Base-by-base conservation (phyloP, 2,888 invertebrate genomes). In the Erebia epiphron region DNA sequence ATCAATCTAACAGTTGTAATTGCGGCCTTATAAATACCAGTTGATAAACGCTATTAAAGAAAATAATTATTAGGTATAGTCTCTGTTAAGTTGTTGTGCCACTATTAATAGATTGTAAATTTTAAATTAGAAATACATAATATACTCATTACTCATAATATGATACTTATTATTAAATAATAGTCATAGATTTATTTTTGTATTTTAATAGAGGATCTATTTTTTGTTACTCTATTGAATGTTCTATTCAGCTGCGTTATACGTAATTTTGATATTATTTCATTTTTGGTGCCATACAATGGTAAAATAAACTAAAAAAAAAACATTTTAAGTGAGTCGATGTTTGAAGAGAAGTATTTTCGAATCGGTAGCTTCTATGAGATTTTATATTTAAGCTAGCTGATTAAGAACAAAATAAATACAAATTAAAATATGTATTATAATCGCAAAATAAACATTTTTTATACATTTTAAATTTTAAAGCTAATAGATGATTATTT, bases 211-310 rank as follows among this genome's bases (percentile, higher is more conserved):
- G 52, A 41, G 11, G 16, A 54, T 54, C n/a, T 64, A 64, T 54
- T 52, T 56, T 54, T 64, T 54, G 54, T 52, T 54, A 18, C 41
- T 64, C 26, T 54, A 41, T 56, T 11, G 11, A 57, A 69, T 69
- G 21, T 56, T 46, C n/a, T 43, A 46, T 46, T 21, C 43, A 62
- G 43, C 62, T 46, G 62, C 43, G 50, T 52, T 60, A 69, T 73
- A 67, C 58, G 46, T 61, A 50, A 61, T 71, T 52, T 13, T 62
- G 57, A 73, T 16, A 60, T 70, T 57, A 65, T 73, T 64, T 60
- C 67, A 64, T 60, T 11, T 18, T 58, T 13, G 14, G 73, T 75
- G 75, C 75, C 75, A 77, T 76, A 74, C 11, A 46, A 74, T 72
- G 69, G 71, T 68, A 71, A 61, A 62, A 7, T 35, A 7, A 35